Evolutionary conservation across 2,797 vertebrate species (phyloP).

Genomic region (Glyptemys insculpta): DNA sequence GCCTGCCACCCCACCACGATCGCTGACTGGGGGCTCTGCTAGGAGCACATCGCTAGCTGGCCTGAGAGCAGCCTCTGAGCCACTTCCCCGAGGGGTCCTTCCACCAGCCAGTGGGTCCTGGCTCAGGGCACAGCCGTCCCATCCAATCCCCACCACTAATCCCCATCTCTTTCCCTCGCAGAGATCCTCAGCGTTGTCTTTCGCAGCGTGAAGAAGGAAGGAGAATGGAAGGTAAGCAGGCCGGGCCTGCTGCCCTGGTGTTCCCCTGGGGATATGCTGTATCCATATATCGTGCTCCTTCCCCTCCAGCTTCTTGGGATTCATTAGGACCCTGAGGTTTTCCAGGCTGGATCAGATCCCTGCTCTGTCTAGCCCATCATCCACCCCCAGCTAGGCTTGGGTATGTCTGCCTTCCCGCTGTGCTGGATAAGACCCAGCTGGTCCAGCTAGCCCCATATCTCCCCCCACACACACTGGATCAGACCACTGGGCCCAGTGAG

Average conservation of each 20-base stretch:
- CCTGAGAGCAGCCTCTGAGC: neutral
- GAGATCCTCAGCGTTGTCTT: slow-evolving; percentile 93
- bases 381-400: no score
- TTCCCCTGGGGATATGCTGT: neutral
- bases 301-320: no score
- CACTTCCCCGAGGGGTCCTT: neutral
- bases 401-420: no score
- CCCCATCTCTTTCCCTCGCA: slow-evolving; percentile 48
- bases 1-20: neutral
- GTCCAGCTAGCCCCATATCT: no score
- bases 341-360: no score
- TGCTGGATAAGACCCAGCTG: no score
- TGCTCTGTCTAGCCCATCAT: no score
- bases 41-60: neutral
- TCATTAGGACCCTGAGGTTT: no score
- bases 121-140: neutral
- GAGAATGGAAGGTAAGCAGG: slow-evolving; percentile 91
- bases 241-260: neutral
- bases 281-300: no score
- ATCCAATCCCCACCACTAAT: neutral
- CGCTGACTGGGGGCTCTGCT: neutral
- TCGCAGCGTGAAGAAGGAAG: slow-evolving; percentile 92
- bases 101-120: neutral
- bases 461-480: neutral
- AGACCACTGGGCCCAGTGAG: neutral